Evolutionary conservation across 2,113 vertebrate genomes (phyloP).

Genomic region (Macaca nemestrina): DNA sequence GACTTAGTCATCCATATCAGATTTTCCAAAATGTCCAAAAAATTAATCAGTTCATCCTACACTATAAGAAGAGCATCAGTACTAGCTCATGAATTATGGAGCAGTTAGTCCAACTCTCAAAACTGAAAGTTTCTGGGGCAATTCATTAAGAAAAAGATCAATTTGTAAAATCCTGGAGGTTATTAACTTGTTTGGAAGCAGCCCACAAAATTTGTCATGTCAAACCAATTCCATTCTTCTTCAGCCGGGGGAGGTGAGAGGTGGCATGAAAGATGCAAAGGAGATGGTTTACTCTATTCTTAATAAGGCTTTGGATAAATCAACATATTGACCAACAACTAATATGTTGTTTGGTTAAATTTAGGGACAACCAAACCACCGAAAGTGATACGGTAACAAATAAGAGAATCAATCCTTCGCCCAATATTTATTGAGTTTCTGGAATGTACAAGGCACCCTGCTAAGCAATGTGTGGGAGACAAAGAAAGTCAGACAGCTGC

Average conservation of each 20-base stretch:
- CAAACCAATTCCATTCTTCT: constrained; percentile 63
- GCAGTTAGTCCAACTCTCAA: constrained; percentile 61
- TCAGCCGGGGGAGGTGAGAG: constrained; percentile 6
- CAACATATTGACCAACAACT: constrained; percentile 49
- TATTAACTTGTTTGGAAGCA: constrained; percentile 74
- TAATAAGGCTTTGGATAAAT: constrained; percentile 62
- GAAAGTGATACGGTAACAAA: constrained; percentile 36
- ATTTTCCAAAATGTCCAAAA: constrained; percentile 74
- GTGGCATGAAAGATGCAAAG: constrained; percentile 33
- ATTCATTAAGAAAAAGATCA: constrained; percentile 78
- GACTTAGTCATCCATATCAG: constrained; percentile 75
- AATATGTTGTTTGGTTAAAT: constrained; percentile 56
- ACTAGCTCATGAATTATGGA: constrained; percentile 75
- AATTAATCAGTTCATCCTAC: constrained; percentile 70
- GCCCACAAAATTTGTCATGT: constrained; percentile 66
- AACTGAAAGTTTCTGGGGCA: constrained; percentile 70
- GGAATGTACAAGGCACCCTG: background rate
- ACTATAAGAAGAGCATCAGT: constrained; percentile 41
- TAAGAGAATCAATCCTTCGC: constrained; percentile 25
- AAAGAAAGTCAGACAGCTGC: background rate
- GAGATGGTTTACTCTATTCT: constrained; percentile 19
- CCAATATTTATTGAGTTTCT: constrained; percentile 41
- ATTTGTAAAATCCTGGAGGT: constrained; percentile 74
- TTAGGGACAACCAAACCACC: background rate
- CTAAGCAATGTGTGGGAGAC: background rate